These are phyloP conservation scores for Coluber constrictor DNA, from an alignment of 2,797 vertebrate genomes.

Conservation along the genomic window DNA sequence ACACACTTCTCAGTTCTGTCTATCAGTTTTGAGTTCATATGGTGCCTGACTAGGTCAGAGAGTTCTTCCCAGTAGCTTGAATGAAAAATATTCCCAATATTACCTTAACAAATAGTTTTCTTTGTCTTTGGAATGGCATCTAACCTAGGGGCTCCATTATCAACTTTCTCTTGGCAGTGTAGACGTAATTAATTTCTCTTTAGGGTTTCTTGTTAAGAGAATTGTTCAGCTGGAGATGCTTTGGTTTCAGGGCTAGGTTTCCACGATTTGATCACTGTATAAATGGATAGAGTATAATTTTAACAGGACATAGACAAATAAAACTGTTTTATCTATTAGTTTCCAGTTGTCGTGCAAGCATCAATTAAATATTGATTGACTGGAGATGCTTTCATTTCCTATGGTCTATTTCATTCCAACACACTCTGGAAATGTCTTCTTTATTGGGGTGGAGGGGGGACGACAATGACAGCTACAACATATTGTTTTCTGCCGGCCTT, in stretches of 20 bases:
- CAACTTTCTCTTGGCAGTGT: constrained; percentile 3
- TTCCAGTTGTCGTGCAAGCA: constrained; percentile 19
- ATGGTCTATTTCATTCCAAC: constrained; percentile 8
- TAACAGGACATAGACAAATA: constrained; percentile 21
- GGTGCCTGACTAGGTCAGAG: background rate
- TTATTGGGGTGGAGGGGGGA: background rate
- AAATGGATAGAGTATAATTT: constrained; percentile 16
- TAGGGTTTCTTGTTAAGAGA: constrained; percentile 36
- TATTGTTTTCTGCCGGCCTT: constrained; percentile 7
- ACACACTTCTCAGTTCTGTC: background rate
- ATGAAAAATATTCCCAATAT: constrained; percentile 26
- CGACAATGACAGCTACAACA: background rate
- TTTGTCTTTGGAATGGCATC: background rate
- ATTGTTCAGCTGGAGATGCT: constrained; percentile 23
- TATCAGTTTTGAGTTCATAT: background rate
- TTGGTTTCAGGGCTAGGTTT: constrained; percentile 29
- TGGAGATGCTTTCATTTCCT: constrained; percentile 32
- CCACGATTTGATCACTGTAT: constrained; percentile 24
- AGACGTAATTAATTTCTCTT: constrained; percentile 36
- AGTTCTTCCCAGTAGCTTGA: background rate
- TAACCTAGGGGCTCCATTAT: constrained; percentile 24
- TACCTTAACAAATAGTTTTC: constrained; percentile 4
- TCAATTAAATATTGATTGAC: constrained; percentile 38
- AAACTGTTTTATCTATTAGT: constrained; percentile 36
- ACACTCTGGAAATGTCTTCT: background rate